Percentiles rank a stretch among this genome's conserved stretches.
These are phyloP conservation scores for Drosophila affinis DNA, from an alignment of 2,888 invertebrate genomes.

Conservation along the genomic window DNA sequence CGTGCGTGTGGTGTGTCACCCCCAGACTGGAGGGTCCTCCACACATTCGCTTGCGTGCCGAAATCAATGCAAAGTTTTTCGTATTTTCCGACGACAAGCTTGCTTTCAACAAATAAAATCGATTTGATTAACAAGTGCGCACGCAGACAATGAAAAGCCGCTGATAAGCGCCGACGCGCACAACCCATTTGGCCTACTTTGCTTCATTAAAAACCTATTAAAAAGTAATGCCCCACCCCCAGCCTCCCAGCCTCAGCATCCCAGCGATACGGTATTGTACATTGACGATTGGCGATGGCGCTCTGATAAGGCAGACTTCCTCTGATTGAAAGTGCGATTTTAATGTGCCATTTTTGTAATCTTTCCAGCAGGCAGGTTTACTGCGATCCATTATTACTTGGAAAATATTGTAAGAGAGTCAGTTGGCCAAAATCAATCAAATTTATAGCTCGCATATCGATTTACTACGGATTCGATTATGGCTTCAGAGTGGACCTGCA, in stretches of 20 bases:
- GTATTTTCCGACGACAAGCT: constrained; percentile 41
- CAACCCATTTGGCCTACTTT: constrained; percentile 73
- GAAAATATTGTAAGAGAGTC: no score
- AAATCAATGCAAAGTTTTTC: constrained; percentile 69
- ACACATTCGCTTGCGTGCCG: constrained; percentile 52
- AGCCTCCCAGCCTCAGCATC: background rate
- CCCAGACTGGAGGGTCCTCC: constrained; percentile 16
- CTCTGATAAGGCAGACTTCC: constrained; percentile 50
- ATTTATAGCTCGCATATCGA: constrained; percentile 45
- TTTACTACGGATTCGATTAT: constrained; percentile 62
- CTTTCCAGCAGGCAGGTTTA: constrained; percentile 28
- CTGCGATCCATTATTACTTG: background rate
- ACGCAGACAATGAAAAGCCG: constrained; percentile 61
- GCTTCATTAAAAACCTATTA: constrained; percentile 78
- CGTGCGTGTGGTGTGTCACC: constrained; percentile 37
- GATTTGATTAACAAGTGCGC: constrained; percentile 74
- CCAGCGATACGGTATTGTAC: constrained; percentile 5
- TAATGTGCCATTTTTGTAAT: constrained; percentile 64
- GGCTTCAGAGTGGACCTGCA: constrained; percentile 59
- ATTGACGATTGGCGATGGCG: constrained; percentile 29
- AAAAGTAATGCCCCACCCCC: constrained; percentile 50
- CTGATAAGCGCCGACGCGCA: constrained; percentile 63
- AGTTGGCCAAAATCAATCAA: constrained; percentile 6
- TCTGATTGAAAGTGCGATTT: constrained; percentile 39
- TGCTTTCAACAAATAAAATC: constrained; percentile 71